Evolutionary conservation across 2,888 invertebrate genomes (phyloP).

Genomic region (Perizoma affinitatum): DNA sequence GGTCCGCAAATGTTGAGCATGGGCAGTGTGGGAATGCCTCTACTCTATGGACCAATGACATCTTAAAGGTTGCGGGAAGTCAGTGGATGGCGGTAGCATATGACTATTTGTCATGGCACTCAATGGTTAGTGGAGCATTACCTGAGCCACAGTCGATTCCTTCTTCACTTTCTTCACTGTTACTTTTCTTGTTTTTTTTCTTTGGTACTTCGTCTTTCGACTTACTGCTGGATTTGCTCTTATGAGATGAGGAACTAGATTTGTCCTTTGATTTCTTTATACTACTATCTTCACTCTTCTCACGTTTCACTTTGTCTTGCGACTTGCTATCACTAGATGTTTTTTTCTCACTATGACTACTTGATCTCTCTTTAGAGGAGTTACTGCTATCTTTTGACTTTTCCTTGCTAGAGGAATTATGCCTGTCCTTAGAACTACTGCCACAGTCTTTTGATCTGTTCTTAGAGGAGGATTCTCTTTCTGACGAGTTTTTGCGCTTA

Average conservation of each 20-base stretch:
- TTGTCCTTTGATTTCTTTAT: constrained; percentile 66
- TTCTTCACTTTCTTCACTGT: constrained; percentile 73
- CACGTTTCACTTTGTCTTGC: constrained; percentile 57
- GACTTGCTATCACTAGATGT: constrained; percentile 62
- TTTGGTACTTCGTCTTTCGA: constrained; percentile 74
- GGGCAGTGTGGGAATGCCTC: too few species aligned
- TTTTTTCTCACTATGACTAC: constrained; percentile 67
- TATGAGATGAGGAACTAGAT: constrained; percentile 66
- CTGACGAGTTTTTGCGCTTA: constrained; percentile 51
- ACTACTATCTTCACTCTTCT: constrained; percentile 50
- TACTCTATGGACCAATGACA: too few species aligned
- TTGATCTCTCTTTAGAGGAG: constrained; percentile 70
- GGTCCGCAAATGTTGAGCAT: too few species aligned
- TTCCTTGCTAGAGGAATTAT: constrained; percentile 68
- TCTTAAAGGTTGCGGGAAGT: too few species aligned
- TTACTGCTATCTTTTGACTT: constrained; percentile 66
- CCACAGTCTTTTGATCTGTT: constrained; percentile 61
- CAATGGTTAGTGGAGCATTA: constrained; percentile 42
- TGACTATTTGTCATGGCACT: too few species aligned
- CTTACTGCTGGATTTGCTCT: constrained; percentile 64
- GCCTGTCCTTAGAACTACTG: constrained; percentile 67
- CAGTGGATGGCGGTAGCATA: too few species aligned
- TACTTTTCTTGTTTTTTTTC: constrained; percentile 61
- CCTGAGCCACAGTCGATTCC: constrained; percentile 89
- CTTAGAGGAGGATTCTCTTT: constrained; percentile 49